Percentiles rank a stretch among this genome's conserved stretches.
These are phyloP conservation scores for Rhizomys pruinosus DNA, from an alignment of 2,113 vertebrate species.

Conservation along the genomic window DNA sequence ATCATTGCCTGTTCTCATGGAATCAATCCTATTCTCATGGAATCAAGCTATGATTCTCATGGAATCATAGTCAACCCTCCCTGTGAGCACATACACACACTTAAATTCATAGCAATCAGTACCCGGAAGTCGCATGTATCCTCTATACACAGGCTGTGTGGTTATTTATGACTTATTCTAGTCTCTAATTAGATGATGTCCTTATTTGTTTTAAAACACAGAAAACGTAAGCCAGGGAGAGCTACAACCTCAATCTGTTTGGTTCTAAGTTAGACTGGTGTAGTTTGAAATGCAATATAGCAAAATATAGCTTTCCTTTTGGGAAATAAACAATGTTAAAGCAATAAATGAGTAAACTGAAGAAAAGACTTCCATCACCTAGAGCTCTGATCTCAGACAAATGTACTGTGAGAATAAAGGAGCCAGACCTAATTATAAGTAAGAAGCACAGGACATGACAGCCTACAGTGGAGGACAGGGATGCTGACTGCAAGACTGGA, in stretches of 20 bases:
- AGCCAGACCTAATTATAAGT: background rate
- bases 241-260: background rate
- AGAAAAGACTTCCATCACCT: background rate
- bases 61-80: background rate
- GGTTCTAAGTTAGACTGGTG: constrained; percentile 21
- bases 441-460: fast-evolving
- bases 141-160: background rate
- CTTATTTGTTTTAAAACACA: background rate
- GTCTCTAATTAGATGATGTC: background rate
- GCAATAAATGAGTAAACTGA: background rate
- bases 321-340: background rate
- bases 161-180: background rate
- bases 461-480: fast-evolving
- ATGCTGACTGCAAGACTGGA: fast-evolving
- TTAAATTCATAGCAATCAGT: background rate
- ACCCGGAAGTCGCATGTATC: background rate
- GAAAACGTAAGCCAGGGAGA: background rate
- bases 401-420: background rate
- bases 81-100: background rate
- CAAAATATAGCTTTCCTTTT: background rate
- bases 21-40: background rate
- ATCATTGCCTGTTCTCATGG: background rate
- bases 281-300: background rate
- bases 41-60: background rate
- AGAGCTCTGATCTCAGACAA: background rate